phyloP scores from a whole-genome alignment of 2,113 vertebrate species.

The Carassius carassius region DNA sequence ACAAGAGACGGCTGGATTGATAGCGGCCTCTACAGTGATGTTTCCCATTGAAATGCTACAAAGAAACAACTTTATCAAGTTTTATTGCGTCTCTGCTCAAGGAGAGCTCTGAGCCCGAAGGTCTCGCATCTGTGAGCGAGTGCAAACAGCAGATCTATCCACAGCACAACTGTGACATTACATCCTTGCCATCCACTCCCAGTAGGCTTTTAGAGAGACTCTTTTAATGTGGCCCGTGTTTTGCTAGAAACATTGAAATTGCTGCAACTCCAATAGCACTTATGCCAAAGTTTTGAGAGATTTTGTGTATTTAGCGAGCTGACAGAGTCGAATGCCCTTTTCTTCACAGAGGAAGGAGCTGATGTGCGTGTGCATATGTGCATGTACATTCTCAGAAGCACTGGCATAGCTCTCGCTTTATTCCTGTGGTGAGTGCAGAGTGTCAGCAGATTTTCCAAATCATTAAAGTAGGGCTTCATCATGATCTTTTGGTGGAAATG shows the following conservation, averaged over 20 bases:
- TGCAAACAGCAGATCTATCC: not conserved
- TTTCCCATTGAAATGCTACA: constrained; percentile 5
- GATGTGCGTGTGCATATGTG: not conserved
- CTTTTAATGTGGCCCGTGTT: not conserved
- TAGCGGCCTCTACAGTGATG: not conserved
- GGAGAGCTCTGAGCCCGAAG: not conserved
- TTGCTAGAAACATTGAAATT: not conserved
- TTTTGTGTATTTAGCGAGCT: constrained; percentile 20
- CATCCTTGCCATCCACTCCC: not conserved
- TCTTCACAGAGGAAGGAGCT: constrained; percentile 3
- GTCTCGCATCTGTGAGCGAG: not conserved
- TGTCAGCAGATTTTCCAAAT: constrained; percentile 48
- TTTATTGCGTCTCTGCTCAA: constrained; percentile 30
- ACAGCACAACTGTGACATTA: not conserved
- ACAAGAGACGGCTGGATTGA: not conserved
- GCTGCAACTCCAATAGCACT: constrained; percentile 17
- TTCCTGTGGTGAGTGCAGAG: not conserved
- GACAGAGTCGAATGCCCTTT: constrained; percentile 20
- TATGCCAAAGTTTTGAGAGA: constrained; percentile 27
- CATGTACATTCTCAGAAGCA: not conserved
- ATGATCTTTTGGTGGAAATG: constrained; percentile 23
- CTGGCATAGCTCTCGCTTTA: not conserved
- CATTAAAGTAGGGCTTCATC: constrained; percentile 53
- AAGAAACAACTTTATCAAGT: constrained; percentile 20
- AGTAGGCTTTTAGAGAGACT: constrained; percentile 4